Base-by-base conservation (phyloP, 2,888 invertebrate species). In the Drosophila robusta region DNA sequence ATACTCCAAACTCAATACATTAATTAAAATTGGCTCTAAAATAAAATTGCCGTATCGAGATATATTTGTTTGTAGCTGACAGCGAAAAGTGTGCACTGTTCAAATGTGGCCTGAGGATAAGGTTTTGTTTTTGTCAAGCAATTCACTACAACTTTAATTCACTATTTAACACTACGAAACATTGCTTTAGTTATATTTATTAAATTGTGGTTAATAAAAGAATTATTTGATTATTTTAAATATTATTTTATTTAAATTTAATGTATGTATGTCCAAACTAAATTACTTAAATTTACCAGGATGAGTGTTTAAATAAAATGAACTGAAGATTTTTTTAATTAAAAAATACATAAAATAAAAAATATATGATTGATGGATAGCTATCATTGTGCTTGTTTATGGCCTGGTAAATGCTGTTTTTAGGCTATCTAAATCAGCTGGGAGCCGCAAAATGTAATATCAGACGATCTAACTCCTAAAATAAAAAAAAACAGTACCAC, bases 1-100 rank as follows among this genome's bases (percentile, higher is more conserved):
- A 29, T 11, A n/a, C 4, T 18, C 1, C 16, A 14, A 11, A 18
- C 34, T 11, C 57, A 75, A 65, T 55, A 38, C 70, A 71, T 71
- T 73, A 65, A 80, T 75, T 78, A 71, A 78, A 69, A 70, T 62
- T 55, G 14, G 22, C 42, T 38, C 14, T 22, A 24, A 51, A 50
- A 54, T 47, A 34, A 18, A 22, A 49, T 41, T 39, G 47, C 18
- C 45, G 49, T 39, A 55, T 11, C 9, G 18, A 26, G 32, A 16
- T 9, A 29, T n/a, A 44, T 49, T 12, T n/a, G 57, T 36, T 44
- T 12, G 18, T 3, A 0, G 11, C 5, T 8, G 8, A 12, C 29
- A 51, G 9, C 12, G 45, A 1, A 11, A 58, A 34, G 42, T 42
- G 42, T 18, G 26, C 14, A 2, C 32, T 34, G 4, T 6, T 9